phyloP scores from a whole-genome alignment of 2,888 invertebrate species.

The Dryadula phaetusa region DNA sequence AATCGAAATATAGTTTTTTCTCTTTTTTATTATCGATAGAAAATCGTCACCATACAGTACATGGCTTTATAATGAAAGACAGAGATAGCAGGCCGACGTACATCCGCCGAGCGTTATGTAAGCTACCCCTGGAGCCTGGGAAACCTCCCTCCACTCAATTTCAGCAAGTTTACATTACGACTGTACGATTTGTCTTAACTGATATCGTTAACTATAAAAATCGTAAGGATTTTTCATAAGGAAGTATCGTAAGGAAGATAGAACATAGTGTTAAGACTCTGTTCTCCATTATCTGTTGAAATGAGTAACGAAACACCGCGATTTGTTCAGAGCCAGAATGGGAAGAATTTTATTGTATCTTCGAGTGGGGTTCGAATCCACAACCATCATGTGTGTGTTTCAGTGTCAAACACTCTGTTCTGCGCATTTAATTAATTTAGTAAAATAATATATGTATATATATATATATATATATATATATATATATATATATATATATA shows the following conservation, averaged over 20 bases:
- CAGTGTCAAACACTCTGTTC: too few species aligned
- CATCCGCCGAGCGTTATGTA: constrained; percentile 81
- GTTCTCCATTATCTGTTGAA: not conserved
- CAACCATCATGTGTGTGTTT: too few species aligned
- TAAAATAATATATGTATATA: too few species aligned
- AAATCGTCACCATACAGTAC: constrained; percentile 51
- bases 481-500: too few species aligned
- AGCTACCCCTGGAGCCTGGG: constrained; percentile 81
- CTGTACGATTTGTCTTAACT: constrained; percentile 24
- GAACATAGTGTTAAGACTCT: not conserved
- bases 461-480: too few species aligned
- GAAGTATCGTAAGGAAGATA: not conserved
- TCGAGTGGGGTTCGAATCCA: too few species aligned
- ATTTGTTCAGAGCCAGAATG: too few species aligned
- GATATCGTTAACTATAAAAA: constrained; percentile 12
- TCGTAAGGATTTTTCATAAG: not conserved
- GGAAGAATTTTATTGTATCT: too few species aligned
- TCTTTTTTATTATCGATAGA: too few species aligned
- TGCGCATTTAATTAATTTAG: too few species aligned
- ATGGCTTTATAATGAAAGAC: constrained; percentile 62
- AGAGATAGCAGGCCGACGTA: constrained; percentile 65
- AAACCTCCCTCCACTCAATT: constrained; percentile 50
- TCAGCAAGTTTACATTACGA: constrained; percentile 29
- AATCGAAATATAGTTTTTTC: too few species aligned
- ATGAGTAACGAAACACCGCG: too few species aligned